phyloP scores from a whole-genome alignment of 2,113 vertebrate genomes.

The Amazona vittata region DNA sequence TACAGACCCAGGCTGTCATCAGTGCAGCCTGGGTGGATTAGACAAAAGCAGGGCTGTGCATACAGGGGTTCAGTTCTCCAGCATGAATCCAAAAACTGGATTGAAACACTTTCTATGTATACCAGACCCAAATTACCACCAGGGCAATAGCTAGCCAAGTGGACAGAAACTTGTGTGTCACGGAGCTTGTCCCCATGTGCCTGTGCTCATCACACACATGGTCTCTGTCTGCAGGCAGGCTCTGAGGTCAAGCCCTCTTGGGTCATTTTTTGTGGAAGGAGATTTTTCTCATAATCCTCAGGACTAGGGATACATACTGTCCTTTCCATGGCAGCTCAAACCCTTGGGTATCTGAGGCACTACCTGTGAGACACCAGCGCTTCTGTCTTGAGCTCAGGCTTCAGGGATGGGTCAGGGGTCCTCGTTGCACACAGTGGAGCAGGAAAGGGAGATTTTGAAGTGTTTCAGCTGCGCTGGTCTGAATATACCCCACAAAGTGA shows the following conservation, averaged over 20 bases:
- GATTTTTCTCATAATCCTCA: neutral
- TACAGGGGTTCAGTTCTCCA: neutral
- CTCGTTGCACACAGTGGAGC: fast-evolving
- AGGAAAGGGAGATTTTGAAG: neutral
- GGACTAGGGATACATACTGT: neutral
- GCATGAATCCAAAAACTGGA: neutral
- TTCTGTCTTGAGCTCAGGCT: neutral
- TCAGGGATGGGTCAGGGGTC: neutral
- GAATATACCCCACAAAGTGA: neutral
- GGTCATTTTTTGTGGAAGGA: neutral
- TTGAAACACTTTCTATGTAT: neutral
- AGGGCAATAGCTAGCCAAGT: neutral
- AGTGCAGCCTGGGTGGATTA: neutral
- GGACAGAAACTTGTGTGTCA: neutral
- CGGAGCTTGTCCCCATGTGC: neutral
- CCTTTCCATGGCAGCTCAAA: neutral
- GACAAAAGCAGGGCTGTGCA: neutral
- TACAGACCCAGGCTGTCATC: neutral
- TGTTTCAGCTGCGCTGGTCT: neutral
- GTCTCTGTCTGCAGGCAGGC: neutral
- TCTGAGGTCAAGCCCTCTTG: neutral
- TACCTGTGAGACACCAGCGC: neutral
- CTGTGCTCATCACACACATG: neutral
- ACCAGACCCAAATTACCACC: neutral
- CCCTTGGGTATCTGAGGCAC: neutral